Percentiles rank a stretch among this genome's conserved stretches.
Conservation (phyloP, 2,888 invertebrate species). For the Allolobophora icterica region DNA sequence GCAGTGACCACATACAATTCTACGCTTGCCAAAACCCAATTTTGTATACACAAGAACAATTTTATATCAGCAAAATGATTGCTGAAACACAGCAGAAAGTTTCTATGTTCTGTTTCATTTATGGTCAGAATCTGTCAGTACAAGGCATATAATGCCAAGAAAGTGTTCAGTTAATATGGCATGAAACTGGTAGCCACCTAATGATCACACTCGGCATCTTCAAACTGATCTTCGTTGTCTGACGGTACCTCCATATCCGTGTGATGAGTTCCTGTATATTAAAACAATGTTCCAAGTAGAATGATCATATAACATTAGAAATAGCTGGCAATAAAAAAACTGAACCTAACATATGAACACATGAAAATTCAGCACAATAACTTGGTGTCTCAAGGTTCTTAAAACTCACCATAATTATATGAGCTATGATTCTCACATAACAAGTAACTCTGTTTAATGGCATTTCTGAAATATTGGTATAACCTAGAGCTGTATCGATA, state of each 20-base stretch:
- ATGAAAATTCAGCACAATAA: not conserved
- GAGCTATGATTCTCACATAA: not conserved
- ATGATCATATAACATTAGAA: not conserved
- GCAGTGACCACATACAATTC: not conserved
- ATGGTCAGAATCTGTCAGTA: not conserved
- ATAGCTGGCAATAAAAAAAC: not conserved
- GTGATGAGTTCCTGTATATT: not conserved
- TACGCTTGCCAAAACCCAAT: not conserved
- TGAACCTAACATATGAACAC: not conserved
- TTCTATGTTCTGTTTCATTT: slow-evolving; percentile 1
- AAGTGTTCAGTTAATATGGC: not conserved
- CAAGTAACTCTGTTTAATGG: not conserved
- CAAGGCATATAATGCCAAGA: not conserved
- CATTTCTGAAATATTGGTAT: not conserved
- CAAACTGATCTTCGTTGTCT: slow-evolving; percentile 72
- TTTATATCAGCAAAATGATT: not conserved
- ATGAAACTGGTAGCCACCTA: not conserved
- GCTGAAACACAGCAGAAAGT: not conserved
- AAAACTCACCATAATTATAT: not conserved
- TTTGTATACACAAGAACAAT: not conserved
- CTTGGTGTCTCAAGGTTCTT: not conserved
- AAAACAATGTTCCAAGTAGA: not conserved
- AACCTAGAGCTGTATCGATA: too few relatives aligned
- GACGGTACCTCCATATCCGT: not conserved
- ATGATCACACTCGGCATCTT: slow-evolving; percentile 45